These are phyloP conservation scores for Verasper variegatus DNA, from an alignment of 2,113 vertebrate species.

Conservation along the genomic window DNA sequence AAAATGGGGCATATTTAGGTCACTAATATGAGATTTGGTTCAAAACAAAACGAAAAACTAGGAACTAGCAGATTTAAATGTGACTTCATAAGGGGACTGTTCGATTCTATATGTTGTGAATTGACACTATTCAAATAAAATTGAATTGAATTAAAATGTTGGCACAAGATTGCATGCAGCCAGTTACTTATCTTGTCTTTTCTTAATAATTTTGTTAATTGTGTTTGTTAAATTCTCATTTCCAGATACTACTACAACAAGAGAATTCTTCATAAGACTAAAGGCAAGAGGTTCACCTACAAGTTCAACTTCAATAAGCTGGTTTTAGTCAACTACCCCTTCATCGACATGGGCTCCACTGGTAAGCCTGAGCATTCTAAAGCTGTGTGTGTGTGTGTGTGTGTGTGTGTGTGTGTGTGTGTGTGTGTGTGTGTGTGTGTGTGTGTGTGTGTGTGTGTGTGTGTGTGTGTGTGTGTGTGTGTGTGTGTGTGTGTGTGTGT, in stretches of 20 bases:
- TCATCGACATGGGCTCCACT: constrained; percentile 89
- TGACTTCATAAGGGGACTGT: too few relatives aligned
- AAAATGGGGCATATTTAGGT: too few relatives aligned
- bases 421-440: neutral
- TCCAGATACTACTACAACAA: constrained; percentile 95
- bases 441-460: constrained; percentile 25
- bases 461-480: constrained; percentile 9
- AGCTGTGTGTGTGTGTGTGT: constrained; percentile 27
- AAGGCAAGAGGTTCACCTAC: constrained; percentile 94
- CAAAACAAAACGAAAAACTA: too few relatives aligned
- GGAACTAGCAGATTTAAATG: too few relatives aligned
- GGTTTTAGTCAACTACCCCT: constrained; percentile 95
- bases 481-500: constrained; percentile 6
- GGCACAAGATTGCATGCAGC: neutral
- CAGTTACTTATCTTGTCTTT: neutral
- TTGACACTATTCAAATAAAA: too few relatives aligned
- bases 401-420: neutral
- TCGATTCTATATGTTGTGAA: too few relatives aligned
- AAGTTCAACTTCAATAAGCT: constrained; percentile 97
- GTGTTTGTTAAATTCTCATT: neutral
- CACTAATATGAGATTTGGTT: too few relatives aligned
- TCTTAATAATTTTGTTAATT: neutral
- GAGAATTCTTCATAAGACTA: constrained; percentile 93
- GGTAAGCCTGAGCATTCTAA: constrained; percentile 72
- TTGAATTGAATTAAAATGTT: too few relatives aligned